A percentile compares a stretch with the other conserved stretches of the same genome.
phyloP scores from a whole-genome alignment of 2,888 invertebrate genomes.

The Dinocampus coccinellae region DNA sequence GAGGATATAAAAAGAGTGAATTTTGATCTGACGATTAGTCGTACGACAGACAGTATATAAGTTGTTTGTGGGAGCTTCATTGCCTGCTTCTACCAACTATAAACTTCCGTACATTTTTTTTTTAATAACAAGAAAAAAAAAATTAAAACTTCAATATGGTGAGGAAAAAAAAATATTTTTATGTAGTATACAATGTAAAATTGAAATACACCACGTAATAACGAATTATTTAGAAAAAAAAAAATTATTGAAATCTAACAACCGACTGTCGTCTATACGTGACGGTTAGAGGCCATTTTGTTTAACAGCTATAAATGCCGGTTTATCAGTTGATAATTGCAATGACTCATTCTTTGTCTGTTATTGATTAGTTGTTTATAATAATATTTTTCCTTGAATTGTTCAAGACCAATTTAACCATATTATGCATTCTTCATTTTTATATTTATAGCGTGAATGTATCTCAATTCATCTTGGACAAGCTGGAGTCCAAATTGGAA shows the following conservation, averaged over 20 bases:
- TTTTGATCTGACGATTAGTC: constrained; percentile 41
- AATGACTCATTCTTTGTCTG: not conserved
- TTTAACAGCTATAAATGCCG: not conserved
- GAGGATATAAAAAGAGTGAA: constrained; percentile 44
- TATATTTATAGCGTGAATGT: constrained; percentile 81
- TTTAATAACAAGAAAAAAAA: constrained; percentile 30
- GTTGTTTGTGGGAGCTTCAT: constrained; percentile 46
- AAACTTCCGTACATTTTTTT: constrained; percentile 35
- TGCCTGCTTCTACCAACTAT: constrained; percentile 46
- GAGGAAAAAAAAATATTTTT: constrained; percentile 12
- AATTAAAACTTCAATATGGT: constrained; percentile 44
- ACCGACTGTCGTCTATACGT: not conserved
- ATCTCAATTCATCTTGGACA: constrained; percentile 85
- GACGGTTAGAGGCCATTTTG: not conserved
- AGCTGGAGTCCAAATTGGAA: constrained; percentile 91
- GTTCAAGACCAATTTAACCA: too few species aligned
- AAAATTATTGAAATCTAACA: too few species aligned
- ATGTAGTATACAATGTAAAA: not conserved
- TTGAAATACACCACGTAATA: not conserved
- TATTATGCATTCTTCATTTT: not conserved
- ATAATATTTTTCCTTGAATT: not conserved
- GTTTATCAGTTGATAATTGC: not conserved
- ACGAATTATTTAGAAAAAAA: not conserved
- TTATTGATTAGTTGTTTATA: not conserved
- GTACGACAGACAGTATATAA: constrained; percentile 40